These are phyloP conservation scores for Spinus olivaceus DNA, from an alignment of 2,797 vertebrate species.

Conservation along the genomic window DNA sequence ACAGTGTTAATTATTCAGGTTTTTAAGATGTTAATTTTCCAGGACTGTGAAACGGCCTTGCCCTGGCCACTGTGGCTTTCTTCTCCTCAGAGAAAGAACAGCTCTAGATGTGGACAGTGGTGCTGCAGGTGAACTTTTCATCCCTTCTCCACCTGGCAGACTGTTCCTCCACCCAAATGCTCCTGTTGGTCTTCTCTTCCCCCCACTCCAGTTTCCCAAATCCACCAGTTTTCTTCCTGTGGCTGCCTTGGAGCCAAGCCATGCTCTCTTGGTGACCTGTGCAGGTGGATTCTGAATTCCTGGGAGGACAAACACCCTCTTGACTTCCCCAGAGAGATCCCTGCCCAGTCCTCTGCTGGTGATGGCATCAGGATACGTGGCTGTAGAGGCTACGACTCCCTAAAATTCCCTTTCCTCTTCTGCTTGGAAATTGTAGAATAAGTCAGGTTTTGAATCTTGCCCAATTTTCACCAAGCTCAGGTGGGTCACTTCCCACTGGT, in stretches of 20 bases:
- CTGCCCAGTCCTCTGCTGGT: not conserved
- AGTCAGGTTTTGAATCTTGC: not conserved
- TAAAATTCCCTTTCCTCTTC: not conserved
- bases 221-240: not conserved
- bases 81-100: not conserved
- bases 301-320: not conserved
- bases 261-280: not conserved
- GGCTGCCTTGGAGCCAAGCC: not conserved
- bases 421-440: not conserved
- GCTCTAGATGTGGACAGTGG: not conserved
- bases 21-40: not conserved
- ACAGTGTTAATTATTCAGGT: not conserved
- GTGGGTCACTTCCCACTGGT: rapidly evolving
- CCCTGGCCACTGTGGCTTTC: not conserved
- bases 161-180: not conserved
- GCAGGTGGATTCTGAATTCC: not conserved
- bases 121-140: not conserved
- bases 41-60: not conserved
- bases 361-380: not conserved
- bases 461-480: not conserved
- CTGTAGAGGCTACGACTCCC: not conserved
- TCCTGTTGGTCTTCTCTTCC: not conserved
- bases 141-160: not conserved
- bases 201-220: not conserved
- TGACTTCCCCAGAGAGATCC: not conserved